A percentile compares a stretch with the other conserved stretches of the same genome.
These are phyloP conservation scores for Cheilosia variabilis DNA, from an alignment of 2,888 invertebrate genomes.

Conservation along the genomic window DNA sequence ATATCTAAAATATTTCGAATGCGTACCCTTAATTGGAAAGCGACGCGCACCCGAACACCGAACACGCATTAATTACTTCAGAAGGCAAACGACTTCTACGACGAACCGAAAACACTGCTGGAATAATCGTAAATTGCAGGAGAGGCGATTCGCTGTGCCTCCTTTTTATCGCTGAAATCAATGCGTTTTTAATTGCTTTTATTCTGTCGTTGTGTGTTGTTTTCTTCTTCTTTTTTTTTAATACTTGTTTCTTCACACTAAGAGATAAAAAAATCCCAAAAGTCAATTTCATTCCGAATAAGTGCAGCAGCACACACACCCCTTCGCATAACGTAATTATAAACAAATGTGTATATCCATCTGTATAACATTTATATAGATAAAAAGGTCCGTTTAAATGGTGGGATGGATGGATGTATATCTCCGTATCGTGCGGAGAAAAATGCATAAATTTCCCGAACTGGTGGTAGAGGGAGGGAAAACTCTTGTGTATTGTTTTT, in stretches of 20 bases:
- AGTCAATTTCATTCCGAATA: constrained; percentile 34
- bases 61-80: constrained; percentile 68
- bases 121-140: constrained; percentile 68
- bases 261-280: constrained; percentile 11
- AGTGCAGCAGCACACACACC: constrained; percentile 49
- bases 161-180: constrained; percentile 74
- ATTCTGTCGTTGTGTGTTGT: constrained; percentile 20
- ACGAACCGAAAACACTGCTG: constrained; percentile 28
- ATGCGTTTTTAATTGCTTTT: constrained; percentile 74
- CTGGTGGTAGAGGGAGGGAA: constrained; percentile 45
- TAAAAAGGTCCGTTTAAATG: constrained; percentile 65
- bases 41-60: constrained; percentile 52
- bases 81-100: constrained; percentile 33
- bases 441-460: constrained; percentile 69
- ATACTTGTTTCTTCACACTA: constrained; percentile 68
- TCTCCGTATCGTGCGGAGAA: constrained; percentile 36
- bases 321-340: constrained; percentile 60
- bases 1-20: constrained; percentile 53
- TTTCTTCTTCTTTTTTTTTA: constrained; percentile 43
- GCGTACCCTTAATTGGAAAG: constrained; percentile 66
- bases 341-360: constrained; percentile 41
- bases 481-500: constrained; percentile 32
- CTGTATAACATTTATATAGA: constrained; percentile 43
- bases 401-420: constrained; percentile 47
- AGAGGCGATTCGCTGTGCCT: constrained; percentile 71